Conservation (phyloP, 2,113 vertebrate genomes). For the Cnemophilus loriae region DNA sequence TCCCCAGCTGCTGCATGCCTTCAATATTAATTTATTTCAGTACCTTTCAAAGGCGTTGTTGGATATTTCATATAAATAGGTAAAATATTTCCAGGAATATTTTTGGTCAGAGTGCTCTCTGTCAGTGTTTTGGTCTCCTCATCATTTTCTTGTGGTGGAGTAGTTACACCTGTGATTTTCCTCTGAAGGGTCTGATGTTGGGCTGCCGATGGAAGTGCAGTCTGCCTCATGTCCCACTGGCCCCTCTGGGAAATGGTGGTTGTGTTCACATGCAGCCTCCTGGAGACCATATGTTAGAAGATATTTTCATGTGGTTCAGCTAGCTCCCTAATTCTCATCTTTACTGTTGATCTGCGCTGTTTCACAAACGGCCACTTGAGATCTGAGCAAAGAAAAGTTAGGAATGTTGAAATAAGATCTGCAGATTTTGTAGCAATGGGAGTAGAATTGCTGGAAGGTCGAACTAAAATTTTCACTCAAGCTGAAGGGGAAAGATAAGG, state of each 20-base stretch:
- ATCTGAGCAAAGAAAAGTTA: background rate
- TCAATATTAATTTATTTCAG: background rate
- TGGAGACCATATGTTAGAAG: background rate
- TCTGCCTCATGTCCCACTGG: accelerated
- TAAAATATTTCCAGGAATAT: background rate
- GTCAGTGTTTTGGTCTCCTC: background rate
- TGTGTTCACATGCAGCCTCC: background rate
- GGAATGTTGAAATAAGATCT: background rate
- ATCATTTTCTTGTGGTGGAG: accelerated
- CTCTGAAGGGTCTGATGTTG: background rate
- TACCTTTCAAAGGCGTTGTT: background rate
- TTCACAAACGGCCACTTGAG: background rate
- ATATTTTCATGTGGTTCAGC: background rate
- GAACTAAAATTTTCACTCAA: background rate
- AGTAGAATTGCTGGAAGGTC: background rate
- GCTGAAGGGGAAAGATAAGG: background rate
- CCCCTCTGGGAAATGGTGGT: background rate
- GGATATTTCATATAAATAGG: background rate
- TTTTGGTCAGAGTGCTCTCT: background rate
- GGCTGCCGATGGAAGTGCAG: background rate
- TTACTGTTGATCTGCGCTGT: background rate
- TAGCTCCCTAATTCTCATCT: background rate
- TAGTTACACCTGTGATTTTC: background rate
- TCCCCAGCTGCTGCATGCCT: background rate
- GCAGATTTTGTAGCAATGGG: background rate